Conservation (phyloP, 2,113 vertebrate species). For the Mirounga angustirostris region DNA sequence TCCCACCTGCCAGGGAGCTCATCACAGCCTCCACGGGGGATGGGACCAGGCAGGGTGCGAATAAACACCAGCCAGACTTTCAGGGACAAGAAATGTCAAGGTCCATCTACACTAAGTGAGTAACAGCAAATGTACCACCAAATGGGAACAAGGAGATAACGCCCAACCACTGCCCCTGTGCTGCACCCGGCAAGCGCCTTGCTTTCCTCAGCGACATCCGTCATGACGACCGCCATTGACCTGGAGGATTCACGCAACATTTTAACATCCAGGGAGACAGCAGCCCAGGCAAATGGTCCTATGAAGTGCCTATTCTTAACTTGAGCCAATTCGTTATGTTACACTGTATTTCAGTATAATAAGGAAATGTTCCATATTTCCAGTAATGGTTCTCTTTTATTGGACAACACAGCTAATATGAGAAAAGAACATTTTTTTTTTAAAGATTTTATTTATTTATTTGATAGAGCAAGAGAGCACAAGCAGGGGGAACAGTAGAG, state of each 20-base stretch:
- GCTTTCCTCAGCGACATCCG: neutral
- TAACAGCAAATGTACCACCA: neutral
- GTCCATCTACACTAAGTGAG: neutral
- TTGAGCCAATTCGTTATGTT: neutral
- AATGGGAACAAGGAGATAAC: neutral
- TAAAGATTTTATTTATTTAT: too few species aligned
- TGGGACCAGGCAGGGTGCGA: neutral
- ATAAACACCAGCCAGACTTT: neutral
- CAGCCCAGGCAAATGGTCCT: neutral
- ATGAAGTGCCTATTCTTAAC: neutral
- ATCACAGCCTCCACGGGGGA: neutral
- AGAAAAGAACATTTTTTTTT: neutral
- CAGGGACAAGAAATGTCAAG: neutral
- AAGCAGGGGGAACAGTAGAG: too few species aligned
- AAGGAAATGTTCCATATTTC: neutral
- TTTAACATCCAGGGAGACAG: neutral
- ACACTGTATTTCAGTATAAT: neutral
- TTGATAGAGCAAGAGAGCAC: too few species aligned
- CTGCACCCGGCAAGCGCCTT: neutral
- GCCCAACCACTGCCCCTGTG: accelerated
- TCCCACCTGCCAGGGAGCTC: neutral
- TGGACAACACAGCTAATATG: neutral
- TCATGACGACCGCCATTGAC: accelerated
- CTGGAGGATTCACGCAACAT: neutral
- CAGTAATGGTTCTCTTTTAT: neutral